A percentile compares a stretch with the other conserved stretches of the same genome.
Evolutionary conservation across 2,888 invertebrate genomes (phyloP).

Genomic region (Biston stratarius): DNA sequence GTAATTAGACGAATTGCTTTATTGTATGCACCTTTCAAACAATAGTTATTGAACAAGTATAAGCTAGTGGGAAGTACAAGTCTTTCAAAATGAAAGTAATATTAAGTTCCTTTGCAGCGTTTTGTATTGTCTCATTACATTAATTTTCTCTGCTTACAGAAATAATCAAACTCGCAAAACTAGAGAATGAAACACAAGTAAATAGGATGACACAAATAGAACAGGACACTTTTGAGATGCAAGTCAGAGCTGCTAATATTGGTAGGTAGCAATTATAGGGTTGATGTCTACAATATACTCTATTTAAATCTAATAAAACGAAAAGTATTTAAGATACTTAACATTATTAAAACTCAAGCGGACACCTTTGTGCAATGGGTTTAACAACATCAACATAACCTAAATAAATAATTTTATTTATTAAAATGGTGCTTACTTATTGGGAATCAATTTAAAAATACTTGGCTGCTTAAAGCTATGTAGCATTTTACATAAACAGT

Average conservation of each 20-base stretch:
- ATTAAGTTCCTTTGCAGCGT: not conserved
- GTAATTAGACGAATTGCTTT: not conserved
- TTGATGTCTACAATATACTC: no score
- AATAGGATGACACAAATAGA: constrained; percentile 96
- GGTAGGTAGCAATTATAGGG: constrained; percentile 66
- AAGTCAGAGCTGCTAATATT: constrained; percentile 98
- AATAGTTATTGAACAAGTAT: no score
- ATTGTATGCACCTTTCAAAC: not conserved
- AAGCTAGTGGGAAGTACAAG: not conserved
- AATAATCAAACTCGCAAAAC: constrained; percentile 95
- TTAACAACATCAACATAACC: no score
- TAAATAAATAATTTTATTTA: no score
- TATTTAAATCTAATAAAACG: no score
- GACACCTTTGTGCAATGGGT: no score
- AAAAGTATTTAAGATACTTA: no score
- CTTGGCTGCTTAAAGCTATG: no score
- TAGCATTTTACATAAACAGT: no score
- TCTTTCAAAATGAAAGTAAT: not conserved
- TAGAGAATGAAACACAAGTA: constrained; percentile 96
- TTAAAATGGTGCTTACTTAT: no score
- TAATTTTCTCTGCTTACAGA: constrained; percentile 85
- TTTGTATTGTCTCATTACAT: not conserved
- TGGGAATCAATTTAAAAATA: no score
- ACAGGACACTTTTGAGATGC: constrained; percentile 98
- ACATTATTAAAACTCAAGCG: no score